Conservation (phyloP, 1,140 invertebrate species). For the Planococcus citri region DNA sequence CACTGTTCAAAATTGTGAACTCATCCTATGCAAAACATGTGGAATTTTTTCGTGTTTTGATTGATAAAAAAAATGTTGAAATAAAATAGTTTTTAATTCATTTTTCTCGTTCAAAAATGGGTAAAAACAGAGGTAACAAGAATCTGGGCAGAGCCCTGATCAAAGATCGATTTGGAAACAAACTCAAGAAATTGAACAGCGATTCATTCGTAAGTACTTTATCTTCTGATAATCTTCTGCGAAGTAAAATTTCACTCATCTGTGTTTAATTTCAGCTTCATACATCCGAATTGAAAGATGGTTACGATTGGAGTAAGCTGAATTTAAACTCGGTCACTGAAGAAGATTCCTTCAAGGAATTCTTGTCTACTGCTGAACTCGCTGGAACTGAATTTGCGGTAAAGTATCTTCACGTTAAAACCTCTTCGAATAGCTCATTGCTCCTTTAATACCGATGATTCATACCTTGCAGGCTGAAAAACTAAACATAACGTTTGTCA, state of each 20-base stretch:
- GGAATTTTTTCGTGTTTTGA: too few relatives aligned
- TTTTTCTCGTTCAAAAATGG: conserved; percentile 36
- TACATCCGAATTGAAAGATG: conserved; percentile 75
- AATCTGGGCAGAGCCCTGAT: conserved; percentile 57
- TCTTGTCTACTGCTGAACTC: conserved; percentile 82
- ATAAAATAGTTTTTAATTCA: too few relatives aligned
- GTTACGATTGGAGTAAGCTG: conserved; percentile 74
- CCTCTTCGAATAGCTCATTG: not conserved
- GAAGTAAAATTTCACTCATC: not conserved
- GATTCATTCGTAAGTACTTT: conserved; percentile 28
- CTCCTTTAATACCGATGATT: not conserved
- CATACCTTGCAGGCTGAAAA: conserved; percentile 57
- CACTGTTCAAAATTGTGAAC: too few relatives aligned
- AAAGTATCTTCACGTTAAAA: conserved; percentile 23
- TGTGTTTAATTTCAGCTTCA: conserved; percentile 49
- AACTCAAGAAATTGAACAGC: conserved; percentile 28
- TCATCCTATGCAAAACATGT: too few relatives aligned
- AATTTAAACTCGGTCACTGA: conserved; percentile 92
- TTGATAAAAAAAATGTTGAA: too few relatives aligned
- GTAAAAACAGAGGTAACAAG: conserved; percentile 48
- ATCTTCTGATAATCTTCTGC: not conserved
- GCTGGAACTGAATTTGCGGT: conserved; percentile 80
- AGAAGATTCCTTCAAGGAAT: conserved; percentile 89
- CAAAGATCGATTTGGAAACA: conserved; percentile 56
- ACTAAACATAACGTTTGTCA: conserved; percentile 68